Evolutionary conservation across 2,113 vertebrate species (phyloP).

Genomic region (Cephalopholis sonnerati): DNA sequence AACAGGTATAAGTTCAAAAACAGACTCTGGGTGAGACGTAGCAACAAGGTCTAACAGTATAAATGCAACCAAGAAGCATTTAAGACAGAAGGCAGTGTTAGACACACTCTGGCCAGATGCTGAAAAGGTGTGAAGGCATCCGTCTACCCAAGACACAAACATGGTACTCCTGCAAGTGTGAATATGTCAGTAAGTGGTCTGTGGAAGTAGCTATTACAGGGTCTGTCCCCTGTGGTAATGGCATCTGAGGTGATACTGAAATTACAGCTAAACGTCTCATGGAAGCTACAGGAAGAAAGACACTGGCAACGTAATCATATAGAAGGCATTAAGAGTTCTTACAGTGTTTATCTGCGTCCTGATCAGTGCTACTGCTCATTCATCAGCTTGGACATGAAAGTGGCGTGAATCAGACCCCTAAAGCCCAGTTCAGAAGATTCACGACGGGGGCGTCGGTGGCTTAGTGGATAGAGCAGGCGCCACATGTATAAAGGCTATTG

Average conservation of each 20-base stretch:
- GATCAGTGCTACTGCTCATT: neutral
- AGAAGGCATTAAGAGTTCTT: neutral
- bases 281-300: neutral
- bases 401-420: no score
- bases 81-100: neutral
- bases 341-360: neutral
- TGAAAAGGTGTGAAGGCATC: neutral
- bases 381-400: no score
- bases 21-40: neutral
- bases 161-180: neutral
- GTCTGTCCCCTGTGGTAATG: neutral
- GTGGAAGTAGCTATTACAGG: constrained; percentile 3
- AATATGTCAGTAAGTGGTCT: constrained; percentile 1
- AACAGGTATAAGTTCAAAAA: neutral
- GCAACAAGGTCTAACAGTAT: neutral
- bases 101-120: neutral
- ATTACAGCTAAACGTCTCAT: constrained; percentile 1
- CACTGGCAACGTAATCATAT: neutral
- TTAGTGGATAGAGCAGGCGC: no score
- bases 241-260: constrained; percentile 3
- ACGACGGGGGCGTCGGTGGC: no score
- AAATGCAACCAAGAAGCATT: neutral
- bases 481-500: no score
- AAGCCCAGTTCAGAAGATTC: no score
- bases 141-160: neutral